These are phyloP conservation scores for Macropus fuliginosus DNA, from an alignment of 2,797 vertebrate species.

Conservation along the genomic window DNA sequence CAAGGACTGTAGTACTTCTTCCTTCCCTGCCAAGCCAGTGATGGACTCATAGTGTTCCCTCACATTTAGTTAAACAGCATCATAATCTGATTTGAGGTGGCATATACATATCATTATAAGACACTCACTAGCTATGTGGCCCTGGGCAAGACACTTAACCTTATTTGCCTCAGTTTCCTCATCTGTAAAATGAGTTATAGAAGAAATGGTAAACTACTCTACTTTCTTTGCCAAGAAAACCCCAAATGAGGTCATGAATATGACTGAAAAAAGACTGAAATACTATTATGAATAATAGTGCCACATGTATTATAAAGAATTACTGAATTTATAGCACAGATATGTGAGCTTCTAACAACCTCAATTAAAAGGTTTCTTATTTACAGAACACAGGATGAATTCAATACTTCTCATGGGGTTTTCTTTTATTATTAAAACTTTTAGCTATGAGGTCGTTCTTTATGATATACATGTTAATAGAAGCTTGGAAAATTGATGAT, in stretches of 20 bases:
- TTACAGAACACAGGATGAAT: constrained; percentile 32
- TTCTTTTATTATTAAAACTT: constrained; percentile 38
- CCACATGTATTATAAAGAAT: constrained; percentile 32
- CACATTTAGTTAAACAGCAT: neutral
- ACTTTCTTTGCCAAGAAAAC: neutral
- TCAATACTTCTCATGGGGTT: constrained; percentile 26
- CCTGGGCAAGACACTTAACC: neutral
- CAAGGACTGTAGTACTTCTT: neutral
- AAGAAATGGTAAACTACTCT: neutral
- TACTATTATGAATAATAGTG: neutral
- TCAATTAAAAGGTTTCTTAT: neutral
- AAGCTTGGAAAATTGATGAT: neutral
- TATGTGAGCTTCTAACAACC: neutral
- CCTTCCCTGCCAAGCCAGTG: neutral
- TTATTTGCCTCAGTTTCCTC: neutral
- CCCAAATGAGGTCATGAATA: neutral
- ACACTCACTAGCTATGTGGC: neutral
- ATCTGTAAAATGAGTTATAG: neutral
- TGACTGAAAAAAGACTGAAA: neutral
- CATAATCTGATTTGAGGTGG: neutral
- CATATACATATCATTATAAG: neutral
- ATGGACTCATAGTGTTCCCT: neutral
- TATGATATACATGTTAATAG: constrained; percentile 7
- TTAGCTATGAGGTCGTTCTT: neutral
- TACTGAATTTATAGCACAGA: constrained; percentile 13